These are phyloP conservation scores for Brachyhypopomus gauderio DNA, from an alignment of 2,113 vertebrate genomes.

Conservation along the genomic window DNA sequence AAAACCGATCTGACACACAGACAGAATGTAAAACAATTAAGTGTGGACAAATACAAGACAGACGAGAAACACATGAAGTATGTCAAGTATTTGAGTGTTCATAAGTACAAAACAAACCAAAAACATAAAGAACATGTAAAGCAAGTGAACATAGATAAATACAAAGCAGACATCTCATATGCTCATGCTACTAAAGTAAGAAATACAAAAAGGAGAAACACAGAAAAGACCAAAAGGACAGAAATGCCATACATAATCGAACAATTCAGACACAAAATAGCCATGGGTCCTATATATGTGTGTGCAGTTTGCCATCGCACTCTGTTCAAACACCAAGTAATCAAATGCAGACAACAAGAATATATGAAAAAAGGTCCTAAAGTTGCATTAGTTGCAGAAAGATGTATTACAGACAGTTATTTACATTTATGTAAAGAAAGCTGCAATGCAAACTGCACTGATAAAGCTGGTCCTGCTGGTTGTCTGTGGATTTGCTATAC, in stretches of 20 bases:
- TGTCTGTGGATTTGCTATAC: neutral
- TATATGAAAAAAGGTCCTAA: neutral
- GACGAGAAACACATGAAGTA: neutral
- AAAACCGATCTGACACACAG: neutral
- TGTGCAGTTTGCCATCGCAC: neutral
- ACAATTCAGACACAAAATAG: neutral
- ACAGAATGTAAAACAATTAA: neutral
- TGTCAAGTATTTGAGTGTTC: neutral
- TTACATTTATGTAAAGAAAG: constrained; percentile 8
- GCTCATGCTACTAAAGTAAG: too few species aligned
- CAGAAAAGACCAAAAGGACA: neutral
- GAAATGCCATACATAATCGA: constrained; percentile 2
- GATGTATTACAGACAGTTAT: constrained; percentile 29
- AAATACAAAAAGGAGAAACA: neutral
- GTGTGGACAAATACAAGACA: neutral
- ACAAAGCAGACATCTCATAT: neutral
- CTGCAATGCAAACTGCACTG: neutral
- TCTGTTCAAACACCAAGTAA: constrained; percentile 25
- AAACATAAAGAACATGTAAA: neutral
- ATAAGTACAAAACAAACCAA: neutral
- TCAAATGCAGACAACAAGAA: constrained; percentile 14
- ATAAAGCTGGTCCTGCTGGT: neutral
- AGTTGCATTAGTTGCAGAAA: neutral
- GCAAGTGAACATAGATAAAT: neutral
- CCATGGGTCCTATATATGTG: constrained; percentile 15